These are phyloP conservation scores for Spheniscus mendiculus DNA, from an alignment of 2,113 vertebrate species.

Conservation along the genomic window DNA sequence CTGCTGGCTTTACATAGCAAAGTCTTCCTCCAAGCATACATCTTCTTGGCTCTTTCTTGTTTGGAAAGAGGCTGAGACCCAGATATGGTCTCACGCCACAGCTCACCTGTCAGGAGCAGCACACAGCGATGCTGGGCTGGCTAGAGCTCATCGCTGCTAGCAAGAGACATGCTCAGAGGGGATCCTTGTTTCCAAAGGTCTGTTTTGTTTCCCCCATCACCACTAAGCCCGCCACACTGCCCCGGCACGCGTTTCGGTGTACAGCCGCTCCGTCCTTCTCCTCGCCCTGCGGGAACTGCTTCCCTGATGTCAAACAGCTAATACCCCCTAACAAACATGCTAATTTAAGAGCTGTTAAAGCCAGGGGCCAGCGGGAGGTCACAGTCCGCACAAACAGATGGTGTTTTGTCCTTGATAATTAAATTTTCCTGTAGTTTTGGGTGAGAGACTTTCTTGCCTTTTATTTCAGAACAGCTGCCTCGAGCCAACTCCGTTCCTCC, in stretches of 20 bases:
- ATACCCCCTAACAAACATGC: neutral
- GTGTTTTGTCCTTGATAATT: conserved; percentile 56
- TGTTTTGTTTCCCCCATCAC: neutral
- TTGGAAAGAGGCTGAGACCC: neutral
- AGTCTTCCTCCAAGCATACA: neutral
- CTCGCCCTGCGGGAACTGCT: accelerated
- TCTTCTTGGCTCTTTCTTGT: neutral
- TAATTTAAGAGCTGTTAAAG: conserved; percentile 35
- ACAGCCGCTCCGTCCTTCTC: neutral
- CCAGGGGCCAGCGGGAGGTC: neutral
- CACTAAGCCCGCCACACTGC: accelerated
- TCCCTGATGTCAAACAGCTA: neutral
- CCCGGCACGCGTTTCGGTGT: neutral
- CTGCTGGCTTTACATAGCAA: neutral
- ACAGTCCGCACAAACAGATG: conserved; percentile 47
- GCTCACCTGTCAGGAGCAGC: neutral
- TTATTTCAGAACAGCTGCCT: neutral
- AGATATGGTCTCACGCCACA: neutral
- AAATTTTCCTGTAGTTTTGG: conserved; percentile 25
- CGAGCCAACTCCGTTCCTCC: neutral
- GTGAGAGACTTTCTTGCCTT: neutral
- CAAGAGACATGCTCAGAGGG: neutral
- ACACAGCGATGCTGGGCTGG: neutral
- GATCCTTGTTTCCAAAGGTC: neutral
- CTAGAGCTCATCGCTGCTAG: neutral